phyloP scores from a whole-genome alignment of 2,888 invertebrate genomes.

The Pelosia muscerda region DNA sequence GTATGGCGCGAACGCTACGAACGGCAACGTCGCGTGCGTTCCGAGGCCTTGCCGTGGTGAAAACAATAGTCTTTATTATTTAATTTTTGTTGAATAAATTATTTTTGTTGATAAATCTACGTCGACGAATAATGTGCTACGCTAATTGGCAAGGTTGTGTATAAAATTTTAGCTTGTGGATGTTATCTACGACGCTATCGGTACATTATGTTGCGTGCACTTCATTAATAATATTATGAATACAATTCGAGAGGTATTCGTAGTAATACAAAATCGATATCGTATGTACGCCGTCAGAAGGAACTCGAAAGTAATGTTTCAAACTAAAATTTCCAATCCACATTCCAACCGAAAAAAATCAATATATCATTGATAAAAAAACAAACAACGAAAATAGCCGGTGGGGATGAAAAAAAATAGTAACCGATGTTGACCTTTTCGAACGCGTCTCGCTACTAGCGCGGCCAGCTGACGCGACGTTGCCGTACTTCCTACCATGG shows the following conservation, averaged over 20 bases:
- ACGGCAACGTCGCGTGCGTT: conserved; percentile 82
- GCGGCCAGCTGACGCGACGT: conserved; percentile 86
- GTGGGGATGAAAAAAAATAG: conserved; percentile 77
- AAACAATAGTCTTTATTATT: conserved; percentile 78
- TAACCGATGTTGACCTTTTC: conserved; percentile 86
- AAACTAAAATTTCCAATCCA: conserved; percentile 39
- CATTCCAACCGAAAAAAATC: conserved; percentile 54
- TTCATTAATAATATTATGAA: conserved; percentile 33
- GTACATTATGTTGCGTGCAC: conserved; percentile 30
- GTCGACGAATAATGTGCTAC: conserved; percentile 35
- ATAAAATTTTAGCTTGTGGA: conserved; percentile 23
- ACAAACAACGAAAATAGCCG: conserved; percentile 77
- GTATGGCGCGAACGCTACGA: conserved; percentile 85
- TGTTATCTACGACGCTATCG: conserved; percentile 29
- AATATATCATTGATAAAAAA: conserved; percentile 66
- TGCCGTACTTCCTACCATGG: conserved; percentile 73
- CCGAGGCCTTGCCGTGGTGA: conserved; percentile 79
- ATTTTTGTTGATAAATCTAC: conserved; percentile 47
- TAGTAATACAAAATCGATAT: conserved; percentile 46
- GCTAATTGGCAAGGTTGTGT: conserved; percentile 32
- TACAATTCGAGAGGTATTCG: conserved; percentile 16
- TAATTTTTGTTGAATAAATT: conserved; percentile 67
- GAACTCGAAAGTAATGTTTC: conserved; percentile 30
- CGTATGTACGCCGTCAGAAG: conserved; percentile 24
- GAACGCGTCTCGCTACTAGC: conserved; percentile 81